A percentile compares a stretch with the other conserved stretches of the same genome.
These are phyloP conservation scores for Philotrypesis tridentata DNA, from an alignment of 1,140 invertebrate genomes.

Conservation along the genomic window DNA sequence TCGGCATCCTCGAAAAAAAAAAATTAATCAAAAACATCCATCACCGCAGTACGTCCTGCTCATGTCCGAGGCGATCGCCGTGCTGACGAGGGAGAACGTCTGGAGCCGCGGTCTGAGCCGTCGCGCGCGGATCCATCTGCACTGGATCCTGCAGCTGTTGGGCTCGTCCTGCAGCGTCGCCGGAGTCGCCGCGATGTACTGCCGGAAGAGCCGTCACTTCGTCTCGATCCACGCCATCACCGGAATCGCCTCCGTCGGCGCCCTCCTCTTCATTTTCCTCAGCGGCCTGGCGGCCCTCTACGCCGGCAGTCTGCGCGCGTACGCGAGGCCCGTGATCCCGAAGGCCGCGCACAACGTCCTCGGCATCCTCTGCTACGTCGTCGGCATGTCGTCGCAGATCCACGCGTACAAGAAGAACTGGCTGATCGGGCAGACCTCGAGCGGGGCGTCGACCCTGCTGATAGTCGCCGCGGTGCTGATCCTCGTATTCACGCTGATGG, in stretches of 20 bases:
- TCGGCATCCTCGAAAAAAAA: neutral
- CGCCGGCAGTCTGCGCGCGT: slow-evolving; percentile 55
- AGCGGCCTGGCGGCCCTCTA: slow-evolving; percentile 59
- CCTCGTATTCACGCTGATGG: slow-evolving; percentile 53
- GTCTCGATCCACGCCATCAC: slow-evolving; percentile 55
- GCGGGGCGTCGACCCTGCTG: slow-evolving; percentile 36
- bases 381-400: slow-evolving; percentile 61
- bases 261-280: slow-evolving; percentile 52
- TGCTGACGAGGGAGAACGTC: slow-evolving; percentile 57
- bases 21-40: neutral
- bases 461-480: slow-evolving; percentile 55
- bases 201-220: slow-evolving; percentile 53
- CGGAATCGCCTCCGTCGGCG: slow-evolving; percentile 58
- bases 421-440: slow-evolving; percentile 28
- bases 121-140: slow-evolving; percentile 58
- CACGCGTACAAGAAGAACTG: slow-evolving; percentile 56
- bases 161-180: slow-evolving; percentile 57
- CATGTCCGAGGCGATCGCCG: slow-evolving; percentile 64
- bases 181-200: slow-evolving; percentile 57
- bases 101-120: slow-evolving; percentile 56
- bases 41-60: slow-evolving; percentile 65
- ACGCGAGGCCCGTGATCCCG: slow-evolving; percentile 56
- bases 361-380: slow-evolving; percentile 59
- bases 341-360: slow-evolving; percentile 65
- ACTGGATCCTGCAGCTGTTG: slow-evolving; percentile 63